Evolutionary conservation across 92 coral and sea anemone species (phyloP), one percentile per base, ranked within the genome.

Genomic region (Paragorgia papillata): DNA sequence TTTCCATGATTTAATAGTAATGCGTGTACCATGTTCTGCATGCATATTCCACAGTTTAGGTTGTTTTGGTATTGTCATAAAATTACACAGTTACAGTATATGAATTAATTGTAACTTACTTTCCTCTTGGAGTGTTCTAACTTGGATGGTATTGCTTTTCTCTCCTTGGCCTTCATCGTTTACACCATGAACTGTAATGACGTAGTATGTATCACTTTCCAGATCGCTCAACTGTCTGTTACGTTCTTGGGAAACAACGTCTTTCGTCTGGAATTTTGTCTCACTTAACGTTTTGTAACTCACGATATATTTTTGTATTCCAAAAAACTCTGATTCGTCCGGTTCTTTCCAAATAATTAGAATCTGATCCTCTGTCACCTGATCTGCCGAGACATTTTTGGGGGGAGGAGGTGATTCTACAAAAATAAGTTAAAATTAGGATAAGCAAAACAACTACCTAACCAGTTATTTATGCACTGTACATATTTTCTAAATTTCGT

Each of bases 381-480:
- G 14, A 1, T 37, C 15, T 3, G 27, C 26, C 20, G 34, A 31
- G 1, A 62, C 10, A 4, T 34, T 28, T 1, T 10, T 33, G 8
- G 68, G 68, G 9, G 44, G 44, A 2, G 68, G 68, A 62, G 68
- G 68, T 14, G 68, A 10, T 31, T 27, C 68, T 62, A 25, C 9
- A 62, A 62, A 14, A 57, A 57, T 30, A 24, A 18, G 15, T 24
- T 18, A 57, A 10, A 37, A 37, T 37, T 17, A 21, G 25, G 5
- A 57, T 2, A 57, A 2, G 1, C 12, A 1, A 2, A 17, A 10
- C 3, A 10, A 10, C 4, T 37, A 10, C 4, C 10, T 37, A 37
- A 10, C 10, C 10, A 4, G 43, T 37, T 37, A 4, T 4, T 37
- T 4, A 4, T 4, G 6, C 4, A 4, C 10, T 37, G 43, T 37